These are phyloP conservation scores for Callaeas wilsoni DNA, from an alignment of 2,113 vertebrate genomes.

Conservation along the genomic window DNA sequence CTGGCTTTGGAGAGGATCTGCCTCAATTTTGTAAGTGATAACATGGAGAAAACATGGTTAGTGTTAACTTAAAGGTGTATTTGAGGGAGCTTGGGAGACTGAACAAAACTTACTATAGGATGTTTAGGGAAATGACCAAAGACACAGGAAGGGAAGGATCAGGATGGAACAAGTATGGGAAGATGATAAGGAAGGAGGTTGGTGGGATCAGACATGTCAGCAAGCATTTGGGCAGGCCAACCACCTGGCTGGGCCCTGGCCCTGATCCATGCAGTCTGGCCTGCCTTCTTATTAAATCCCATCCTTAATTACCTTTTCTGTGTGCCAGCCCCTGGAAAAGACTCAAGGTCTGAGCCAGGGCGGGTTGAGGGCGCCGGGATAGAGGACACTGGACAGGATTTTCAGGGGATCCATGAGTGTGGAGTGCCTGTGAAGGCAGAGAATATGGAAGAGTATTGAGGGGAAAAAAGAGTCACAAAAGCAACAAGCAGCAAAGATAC, in stretches of 20 bases:
- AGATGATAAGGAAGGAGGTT: background rate
- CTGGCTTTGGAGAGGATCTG: background rate
- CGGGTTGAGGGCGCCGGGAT: background rate
- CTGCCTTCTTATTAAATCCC: background rate
- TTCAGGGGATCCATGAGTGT: background rate
- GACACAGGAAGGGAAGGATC: background rate
- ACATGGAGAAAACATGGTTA: background rate
- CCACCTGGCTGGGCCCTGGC: background rate
- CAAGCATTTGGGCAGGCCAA: rapidly evolving
- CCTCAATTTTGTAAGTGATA: background rate
- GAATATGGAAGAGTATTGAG: background rate
- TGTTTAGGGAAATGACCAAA: background rate
- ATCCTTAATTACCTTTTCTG: background rate
- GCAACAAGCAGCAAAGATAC: background rate
- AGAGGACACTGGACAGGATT: background rate
- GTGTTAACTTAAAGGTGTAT: background rate
- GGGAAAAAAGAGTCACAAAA: background rate
- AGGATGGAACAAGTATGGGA: background rate
- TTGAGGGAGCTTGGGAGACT: background rate
- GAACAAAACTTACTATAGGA: background rate
- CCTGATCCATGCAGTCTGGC: background rate
- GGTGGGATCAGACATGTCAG: background rate
- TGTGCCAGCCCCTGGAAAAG: background rate
- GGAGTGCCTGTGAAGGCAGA: background rate
- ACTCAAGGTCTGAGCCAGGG: background rate